Conservation (phyloP, 1,140 invertebrate species). For the Lamellibrachia luymesi region DNA sequence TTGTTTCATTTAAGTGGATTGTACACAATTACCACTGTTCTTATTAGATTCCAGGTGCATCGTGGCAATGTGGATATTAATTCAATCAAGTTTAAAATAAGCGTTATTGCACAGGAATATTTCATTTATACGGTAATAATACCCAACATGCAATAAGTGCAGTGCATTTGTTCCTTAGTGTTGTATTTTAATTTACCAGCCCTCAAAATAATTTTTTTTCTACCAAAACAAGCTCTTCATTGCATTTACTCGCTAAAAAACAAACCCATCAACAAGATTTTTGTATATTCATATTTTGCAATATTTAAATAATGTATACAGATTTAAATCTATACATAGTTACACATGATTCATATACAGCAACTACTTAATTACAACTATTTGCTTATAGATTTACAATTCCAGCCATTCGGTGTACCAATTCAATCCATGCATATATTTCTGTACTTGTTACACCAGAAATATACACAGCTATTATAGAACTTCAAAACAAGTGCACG, state of each 20-base stretch:
- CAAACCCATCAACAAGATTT: not conserved
- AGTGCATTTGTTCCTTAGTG: too few relatives aligned
- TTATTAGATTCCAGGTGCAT: too few relatives aligned
- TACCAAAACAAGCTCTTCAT: not conserved
- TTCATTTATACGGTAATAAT: too few relatives aligned
- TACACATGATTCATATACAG: not conserved
- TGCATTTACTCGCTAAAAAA: not conserved
- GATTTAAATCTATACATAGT: not conserved
- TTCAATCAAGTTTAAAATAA: too few relatives aligned
- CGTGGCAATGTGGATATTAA: too few relatives aligned
- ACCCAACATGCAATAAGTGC: too few relatives aligned
- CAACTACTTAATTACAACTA: not conserved
- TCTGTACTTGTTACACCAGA: not conserved
- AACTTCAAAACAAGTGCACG: not conserved
- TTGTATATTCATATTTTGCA: not conserved
- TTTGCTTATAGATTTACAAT: not conserved
- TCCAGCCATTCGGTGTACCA: not conserved
- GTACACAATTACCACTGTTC: too few relatives aligned
- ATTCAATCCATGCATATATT: not conserved
- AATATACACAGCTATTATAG: not conserved
- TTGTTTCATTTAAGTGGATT: too few relatives aligned
- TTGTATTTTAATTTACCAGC: too few relatives aligned
- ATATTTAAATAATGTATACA: constrained; percentile 6
- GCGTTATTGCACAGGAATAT: too few relatives aligned
- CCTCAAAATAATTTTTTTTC: too few relatives aligned